Evolutionary conservation across 1,140 invertebrate species (phyloP).

Genomic region (Brachystomella parvula): DNA sequence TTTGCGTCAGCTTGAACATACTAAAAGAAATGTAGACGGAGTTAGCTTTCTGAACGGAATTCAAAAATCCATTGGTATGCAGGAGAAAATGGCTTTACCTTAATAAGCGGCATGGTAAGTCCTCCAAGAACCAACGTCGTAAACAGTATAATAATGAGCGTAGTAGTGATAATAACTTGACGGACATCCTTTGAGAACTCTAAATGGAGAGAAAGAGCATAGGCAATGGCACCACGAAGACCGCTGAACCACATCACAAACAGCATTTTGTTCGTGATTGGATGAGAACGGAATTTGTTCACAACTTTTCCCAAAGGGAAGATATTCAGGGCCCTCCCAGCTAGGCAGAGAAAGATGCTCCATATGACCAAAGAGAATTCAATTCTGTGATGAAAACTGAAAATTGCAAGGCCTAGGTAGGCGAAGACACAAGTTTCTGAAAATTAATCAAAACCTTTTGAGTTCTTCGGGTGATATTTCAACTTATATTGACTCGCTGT

Average conservation of each 20-base stretch:
- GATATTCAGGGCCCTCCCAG: constrained; percentile 92
- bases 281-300: constrained; percentile 94
- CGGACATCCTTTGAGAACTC: constrained; percentile 88
- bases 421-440: constrained; percentile 96
- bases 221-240: constrained; percentile 92
- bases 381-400: constrained; percentile 76
- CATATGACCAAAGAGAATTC: constrained; percentile 78
- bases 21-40: constrained; percentile 41
- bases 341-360: constrained; percentile 83
- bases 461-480: constrained; percentile 21
- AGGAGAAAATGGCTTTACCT: constrained; percentile 48
- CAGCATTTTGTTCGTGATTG: constrained; percentile 97
- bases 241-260: constrained; percentile 99
- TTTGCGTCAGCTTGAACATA: constrained; percentile 55
- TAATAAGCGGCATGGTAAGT: constrained; percentile 91
- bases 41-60: constrained; percentile 6
- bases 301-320: constrained; percentile 88
- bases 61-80: constrained; percentile 1
- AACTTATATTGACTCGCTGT: too few relatives aligned
- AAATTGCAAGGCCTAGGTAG: constrained; percentile 94
- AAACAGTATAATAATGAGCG: constrained; percentile 91
- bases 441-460: constrained; percentile 24
- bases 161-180: constrained; percentile 93
- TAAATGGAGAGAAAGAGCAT: constrained; percentile 91
- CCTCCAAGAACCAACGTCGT: constrained; percentile 92